Conservation (phyloP, 2,888 invertebrate species). For the Drosophila koepferae region DNA sequence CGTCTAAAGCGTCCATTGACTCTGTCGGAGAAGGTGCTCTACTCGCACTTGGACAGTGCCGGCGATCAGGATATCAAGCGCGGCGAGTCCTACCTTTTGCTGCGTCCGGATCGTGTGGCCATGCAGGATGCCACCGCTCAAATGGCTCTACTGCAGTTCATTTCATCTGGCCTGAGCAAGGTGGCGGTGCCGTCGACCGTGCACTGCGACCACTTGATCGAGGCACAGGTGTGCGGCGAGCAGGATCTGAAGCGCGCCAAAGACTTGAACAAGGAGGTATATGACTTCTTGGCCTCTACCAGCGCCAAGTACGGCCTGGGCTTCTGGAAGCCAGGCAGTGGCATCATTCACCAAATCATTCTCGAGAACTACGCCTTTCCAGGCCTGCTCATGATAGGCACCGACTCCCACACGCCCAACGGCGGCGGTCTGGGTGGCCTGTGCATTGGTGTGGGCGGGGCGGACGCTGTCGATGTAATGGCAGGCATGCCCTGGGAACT, state of each 20-base stretch:
- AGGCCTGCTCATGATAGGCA: constrained; percentile 98
- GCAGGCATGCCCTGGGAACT: constrained; percentile 99
- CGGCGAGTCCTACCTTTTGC: constrained; percentile 95
- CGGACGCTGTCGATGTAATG: constrained; percentile 99
- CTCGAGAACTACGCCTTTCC: constrained; percentile 99
- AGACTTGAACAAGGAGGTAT: constrained; percentile 95
- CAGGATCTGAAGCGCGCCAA: constrained; percentile 97
- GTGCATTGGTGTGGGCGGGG: constrained; percentile 99
- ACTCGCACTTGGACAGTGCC: constrained; percentile 98
- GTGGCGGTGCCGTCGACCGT: constrained; percentile 99
- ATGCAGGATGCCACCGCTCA: constrained; percentile 99
- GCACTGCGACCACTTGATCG: constrained; percentile 99
- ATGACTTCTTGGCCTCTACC: constrained; percentile 95
- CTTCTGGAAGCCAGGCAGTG: constrained; percentile 99
- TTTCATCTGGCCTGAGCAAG: constrained; percentile 96
- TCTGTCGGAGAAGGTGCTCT: constrained; percentile 98
- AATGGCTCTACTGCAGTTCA: constrained; percentile 99
- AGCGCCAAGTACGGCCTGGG: constrained; percentile 99
- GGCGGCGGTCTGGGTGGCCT: constrained; percentile 99
- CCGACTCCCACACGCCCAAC: constrained; percentile 99
- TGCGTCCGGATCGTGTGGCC: constrained; percentile 98
- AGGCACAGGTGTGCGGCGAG: constrained; percentile 96
- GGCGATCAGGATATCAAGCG: constrained; percentile 94
- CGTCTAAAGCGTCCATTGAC: constrained; percentile 96
- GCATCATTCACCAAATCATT: constrained; percentile 99